These are phyloP conservation scores for Orchesellides sinensis DNA, from an alignment of 2,888 invertebrate genomes.

Conservation along the genomic window DNA sequence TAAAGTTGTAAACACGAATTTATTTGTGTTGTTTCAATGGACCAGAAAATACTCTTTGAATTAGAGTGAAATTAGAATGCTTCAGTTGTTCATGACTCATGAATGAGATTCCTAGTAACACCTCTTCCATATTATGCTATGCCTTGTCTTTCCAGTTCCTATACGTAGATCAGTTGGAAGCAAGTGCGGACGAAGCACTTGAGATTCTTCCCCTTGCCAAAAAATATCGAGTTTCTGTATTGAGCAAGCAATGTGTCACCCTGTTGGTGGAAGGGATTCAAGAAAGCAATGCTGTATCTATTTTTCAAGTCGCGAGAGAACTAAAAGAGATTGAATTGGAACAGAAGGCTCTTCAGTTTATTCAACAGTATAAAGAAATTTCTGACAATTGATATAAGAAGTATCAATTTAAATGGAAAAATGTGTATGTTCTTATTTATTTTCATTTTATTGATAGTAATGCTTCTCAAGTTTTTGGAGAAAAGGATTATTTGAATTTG, in stretches of 20 bases:
- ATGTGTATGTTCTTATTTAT: background rate
- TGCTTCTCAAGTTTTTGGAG: conserved; percentile 43
- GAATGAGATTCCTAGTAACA: no score
- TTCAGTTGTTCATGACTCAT: background rate
- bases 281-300: conserved; percentile 52
- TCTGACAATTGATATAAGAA: no score
- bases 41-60: no score
- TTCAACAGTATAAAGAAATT: conserved; percentile 47
- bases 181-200: conserved; percentile 59
- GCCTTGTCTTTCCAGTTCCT: conserved; percentile 59
- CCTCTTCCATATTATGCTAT: no score
- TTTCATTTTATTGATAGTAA: conserved; percentile 48
- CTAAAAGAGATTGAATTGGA: conserved; percentile 65
- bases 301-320: conserved; percentile 60
- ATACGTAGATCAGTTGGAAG: conserved; percentile 47
- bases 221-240: conserved; percentile 57
- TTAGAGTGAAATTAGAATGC: background rate
- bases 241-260: conserved; percentile 44
- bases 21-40: background rate
- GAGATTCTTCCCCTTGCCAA: conserved; percentile 58
- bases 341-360: conserved; percentile 57
- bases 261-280: conserved; percentile 35
- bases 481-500: conserved; percentile 60
- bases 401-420: background rate
- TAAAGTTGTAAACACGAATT: background rate